Evolutionary conservation across 53 echinoderm and acorn worm species (phyloP), one percentile per base, ranked within the genome.

Genomic region (Apostichopus leukothele): DNA sequence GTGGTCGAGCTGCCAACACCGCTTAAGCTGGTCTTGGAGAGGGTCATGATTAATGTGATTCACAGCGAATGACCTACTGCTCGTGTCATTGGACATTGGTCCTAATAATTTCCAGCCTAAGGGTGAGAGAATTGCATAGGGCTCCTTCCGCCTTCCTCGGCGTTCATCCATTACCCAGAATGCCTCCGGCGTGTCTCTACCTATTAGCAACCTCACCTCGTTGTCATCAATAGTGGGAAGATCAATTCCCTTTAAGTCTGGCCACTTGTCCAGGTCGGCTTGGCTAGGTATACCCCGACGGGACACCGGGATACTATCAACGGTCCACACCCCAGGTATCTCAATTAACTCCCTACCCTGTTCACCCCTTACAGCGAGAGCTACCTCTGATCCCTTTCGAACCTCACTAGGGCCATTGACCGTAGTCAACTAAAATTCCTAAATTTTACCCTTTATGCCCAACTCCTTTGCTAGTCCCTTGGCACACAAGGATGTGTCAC

Each of bases 111-210:
- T 81, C 88, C 88, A 88, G 6, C 93, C 90, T 9, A 90, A 85
- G 6, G 90, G 78, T 5, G 90, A 81, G 14, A 51, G 57, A 5
- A 88, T 81, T 13, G 93, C 93, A 75, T 93, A 93, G 8, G 91
- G 93, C 53, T 93, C 93, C 61, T 93, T 91, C 19, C 50, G 53
- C 4, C 80, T 75, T 4, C 93, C 93, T 19, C 89, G 55, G 50
- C 93, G 23, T 73, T 93, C 86, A 5, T 90, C 90, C 22, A 83
- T 51, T 9, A 86, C 91, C 93, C 87, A 91, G 81, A 92, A 92
- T 3, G 39, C 39, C 39, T 39, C 3, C 3, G 39, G 39, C 39
- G 39, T 39, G 39, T 39, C 39, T 2, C 39, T 39, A 39, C 39
- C 39, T 39, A 39, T 39, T 39, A 39, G 39, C 39, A 39, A 39